Evolutionary conservation across 2,888 invertebrate species (phyloP).

Genomic region (Amphipoea oculea): DNA sequence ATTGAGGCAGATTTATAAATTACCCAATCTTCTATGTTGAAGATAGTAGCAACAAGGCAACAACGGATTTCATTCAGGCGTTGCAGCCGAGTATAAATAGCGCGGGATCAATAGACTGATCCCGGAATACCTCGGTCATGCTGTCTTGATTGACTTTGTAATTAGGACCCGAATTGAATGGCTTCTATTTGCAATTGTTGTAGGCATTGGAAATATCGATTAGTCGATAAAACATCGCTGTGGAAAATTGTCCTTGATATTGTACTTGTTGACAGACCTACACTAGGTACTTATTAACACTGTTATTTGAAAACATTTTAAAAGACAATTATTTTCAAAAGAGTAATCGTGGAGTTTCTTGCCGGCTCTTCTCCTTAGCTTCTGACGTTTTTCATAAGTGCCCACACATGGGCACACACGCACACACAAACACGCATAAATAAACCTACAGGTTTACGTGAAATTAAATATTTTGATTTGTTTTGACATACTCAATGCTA

Average conservation of each 20-base stretch:
- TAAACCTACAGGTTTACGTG: no score
- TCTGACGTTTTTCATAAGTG: not conserved
- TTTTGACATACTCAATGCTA: not conserved
- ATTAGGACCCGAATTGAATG: constrained; percentile 25
- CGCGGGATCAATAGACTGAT: constrained; percentile 37
- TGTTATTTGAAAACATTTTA: not conserved
- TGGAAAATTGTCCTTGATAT: not conserved
- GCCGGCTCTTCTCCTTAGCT: not conserved
- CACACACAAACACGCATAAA: no score
- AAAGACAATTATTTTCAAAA: not conserved
- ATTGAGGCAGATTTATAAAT: not conserved
- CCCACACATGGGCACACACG: no score
- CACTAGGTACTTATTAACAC: not conserved
- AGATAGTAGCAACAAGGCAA: not conserved
- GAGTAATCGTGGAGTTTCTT: not conserved
- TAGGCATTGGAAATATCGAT: not conserved
- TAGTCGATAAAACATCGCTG: not conserved
- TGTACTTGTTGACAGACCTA: not conserved
- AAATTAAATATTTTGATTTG: no score
- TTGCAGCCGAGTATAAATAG: constrained; percentile 33
- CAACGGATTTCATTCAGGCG: constrained; percentile 5
- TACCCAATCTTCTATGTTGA: not conserved
- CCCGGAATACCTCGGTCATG: constrained; percentile 37
- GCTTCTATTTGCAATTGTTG: constrained; percentile 23
- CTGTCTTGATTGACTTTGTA: constrained; percentile 45